Conservation (phyloP, 2,888 invertebrate species). For the Alentia gelatinosa region DNA sequence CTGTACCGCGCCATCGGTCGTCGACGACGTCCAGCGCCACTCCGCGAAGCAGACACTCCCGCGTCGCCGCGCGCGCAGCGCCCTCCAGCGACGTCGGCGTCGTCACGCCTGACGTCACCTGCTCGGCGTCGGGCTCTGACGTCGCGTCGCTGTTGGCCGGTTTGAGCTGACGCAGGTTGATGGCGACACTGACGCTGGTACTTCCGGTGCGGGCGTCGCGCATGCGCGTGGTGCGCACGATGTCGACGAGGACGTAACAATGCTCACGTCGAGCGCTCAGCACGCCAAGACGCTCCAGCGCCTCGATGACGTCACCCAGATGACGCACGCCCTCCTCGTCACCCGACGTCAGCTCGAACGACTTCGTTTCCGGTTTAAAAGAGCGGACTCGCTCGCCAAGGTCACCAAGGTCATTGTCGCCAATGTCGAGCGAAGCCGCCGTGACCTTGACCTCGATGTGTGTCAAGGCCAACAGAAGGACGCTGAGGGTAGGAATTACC, state of each 20-base stretch:
- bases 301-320: conserved; percentile 5
- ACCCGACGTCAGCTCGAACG: background rate
- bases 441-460: background rate
- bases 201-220: background rate
- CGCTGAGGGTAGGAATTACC: background rate
- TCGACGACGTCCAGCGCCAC: background rate
- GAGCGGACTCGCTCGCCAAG: background rate
- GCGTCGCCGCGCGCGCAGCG: background rate
- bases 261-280: background rate
- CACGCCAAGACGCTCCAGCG: conserved; percentile 2
- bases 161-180: background rate
- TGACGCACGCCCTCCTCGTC: background rate
- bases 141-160: background rate
- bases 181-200: background rate
- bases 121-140: background rate
- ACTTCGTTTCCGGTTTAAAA: background rate
- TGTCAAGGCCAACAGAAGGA: background rate
- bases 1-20: background rate
- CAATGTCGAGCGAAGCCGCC: background rate
- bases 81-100: background rate
- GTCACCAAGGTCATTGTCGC: background rate
- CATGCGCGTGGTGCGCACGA: background rate
- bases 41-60: background rate
- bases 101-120: background rate
- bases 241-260: background rate